Base-by-base conservation (phyloP, 2,113 vertebrate species). In the Setophaga petechia region DNA sequence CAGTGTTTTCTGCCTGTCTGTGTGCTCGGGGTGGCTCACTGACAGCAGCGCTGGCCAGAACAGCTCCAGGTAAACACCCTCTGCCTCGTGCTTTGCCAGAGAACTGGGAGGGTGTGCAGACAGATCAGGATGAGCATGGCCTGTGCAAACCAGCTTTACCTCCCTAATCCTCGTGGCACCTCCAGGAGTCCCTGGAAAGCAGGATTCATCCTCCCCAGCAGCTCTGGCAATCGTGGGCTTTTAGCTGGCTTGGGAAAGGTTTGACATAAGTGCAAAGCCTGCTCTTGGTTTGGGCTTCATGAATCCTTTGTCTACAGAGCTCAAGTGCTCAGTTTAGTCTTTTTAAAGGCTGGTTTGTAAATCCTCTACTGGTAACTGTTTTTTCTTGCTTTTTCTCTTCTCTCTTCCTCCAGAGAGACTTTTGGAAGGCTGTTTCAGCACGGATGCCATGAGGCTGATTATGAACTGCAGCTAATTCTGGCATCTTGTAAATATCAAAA, bases 401-500 rank as follows among this genome's bases (percentile, higher is more conserved):
- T n/a, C 22, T 67, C 12, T 12, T 71, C 11, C 65, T 82, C 58
- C 71, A 37, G 58, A 75, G 67, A 7, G 23, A 33, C 46, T 83
- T 83, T 35, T 27, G 41, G 41, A 47, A 81, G 54, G 67, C 79
- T 86, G 31, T 57, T 93, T 31, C 19, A 55, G 51, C 16, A 23
- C 0, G 54, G 74, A 22, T 89, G 35, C 30, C 12, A 27, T 43
- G 57, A 69, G 27, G 52, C 78, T 61, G 74, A 47, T 61, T 35
- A 54, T 78, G 49, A 88, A 88, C 49, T 51, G 72, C 67, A 74
- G 67, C 88, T 92, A 76, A 93, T 94, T 90, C 67, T 77, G 72
- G 59, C 79, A 77, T 80, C 90, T 92, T 92, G 90, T 91, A 93
- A 86, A 85, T 94, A 93, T 77, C 79, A 86, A 90, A 94, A 57